Conservation (phyloP, 2,113 vertebrate genomes). For the Callionymus lyra region DNA sequence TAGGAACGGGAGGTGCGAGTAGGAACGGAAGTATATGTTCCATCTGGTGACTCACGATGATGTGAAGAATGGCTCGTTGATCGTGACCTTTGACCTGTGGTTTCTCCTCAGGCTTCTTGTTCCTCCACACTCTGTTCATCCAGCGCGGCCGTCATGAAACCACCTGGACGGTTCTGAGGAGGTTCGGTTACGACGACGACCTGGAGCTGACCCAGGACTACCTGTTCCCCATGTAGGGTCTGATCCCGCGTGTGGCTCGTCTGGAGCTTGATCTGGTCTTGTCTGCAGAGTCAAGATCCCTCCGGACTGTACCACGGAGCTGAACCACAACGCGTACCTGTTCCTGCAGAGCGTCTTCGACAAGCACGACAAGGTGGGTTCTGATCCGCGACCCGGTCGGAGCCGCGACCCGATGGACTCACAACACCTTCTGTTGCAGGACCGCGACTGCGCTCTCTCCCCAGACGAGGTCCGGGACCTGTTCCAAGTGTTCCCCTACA, state of each 20-base stretch:
- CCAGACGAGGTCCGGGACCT: constrained; percentile 93
- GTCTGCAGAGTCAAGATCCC: constrained; percentile 83
- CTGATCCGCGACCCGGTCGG: background rate
- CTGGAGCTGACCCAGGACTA: constrained; percentile 93
- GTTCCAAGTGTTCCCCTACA: constrained; percentile 96
- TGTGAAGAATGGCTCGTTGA: background rate
- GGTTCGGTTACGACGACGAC: constrained; percentile 95
- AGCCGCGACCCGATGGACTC: background rate
- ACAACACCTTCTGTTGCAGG: constrained; percentile 54
- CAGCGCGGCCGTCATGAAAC: constrained; percentile 96
- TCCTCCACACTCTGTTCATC: constrained; percentile 96
- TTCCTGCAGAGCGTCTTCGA: constrained; percentile 98
- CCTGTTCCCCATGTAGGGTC: constrained; percentile 84
- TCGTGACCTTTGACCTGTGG: background rate
- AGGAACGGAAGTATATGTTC: too few relatives aligned
- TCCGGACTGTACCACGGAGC: constrained; percentile 90
- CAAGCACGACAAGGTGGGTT: constrained; percentile 94
- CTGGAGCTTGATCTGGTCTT: background rate
- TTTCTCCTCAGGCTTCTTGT: constrained; percentile 81
- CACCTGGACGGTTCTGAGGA: constrained; percentile 92
- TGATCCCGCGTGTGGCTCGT: too few relatives aligned
- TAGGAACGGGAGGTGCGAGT: too few relatives aligned
- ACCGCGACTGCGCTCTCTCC: constrained; percentile 90
- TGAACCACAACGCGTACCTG: constrained; percentile 96
- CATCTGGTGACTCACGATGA: too few relatives aligned